Conservation (phyloP, 2,888 invertebrate species). For the Polia nebulosa region DNA sequence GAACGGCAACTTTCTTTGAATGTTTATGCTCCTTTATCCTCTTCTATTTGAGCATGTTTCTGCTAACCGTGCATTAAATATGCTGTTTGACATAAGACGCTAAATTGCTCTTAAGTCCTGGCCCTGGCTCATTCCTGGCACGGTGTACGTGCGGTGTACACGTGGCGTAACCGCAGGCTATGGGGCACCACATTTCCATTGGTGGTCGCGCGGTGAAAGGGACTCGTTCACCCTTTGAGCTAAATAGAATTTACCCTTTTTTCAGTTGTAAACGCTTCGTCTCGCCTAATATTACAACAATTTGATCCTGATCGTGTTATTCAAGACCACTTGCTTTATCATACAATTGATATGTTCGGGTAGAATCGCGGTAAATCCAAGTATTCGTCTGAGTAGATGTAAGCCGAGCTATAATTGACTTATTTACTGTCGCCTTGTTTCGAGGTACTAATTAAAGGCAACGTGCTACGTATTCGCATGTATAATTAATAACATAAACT, state of each 20-base stretch:
- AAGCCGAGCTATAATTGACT: slow-evolving; percentile 39
- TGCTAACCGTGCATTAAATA: slow-evolving; percentile 55
- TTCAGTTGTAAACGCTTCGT: slow-evolving; percentile 10
- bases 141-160: slow-evolving; percentile 32
- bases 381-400: slow-evolving; percentile 25
- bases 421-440: slow-evolving; percentile 27
- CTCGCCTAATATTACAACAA: slow-evolving; percentile 22
- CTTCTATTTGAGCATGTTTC: slow-evolving; percentile 47
- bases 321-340: slow-evolving; percentile 32
- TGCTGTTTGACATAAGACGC: slow-evolving; percentile 61
- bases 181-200: slow-evolving; percentile 57
- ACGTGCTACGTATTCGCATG: slow-evolving; percentile 17
- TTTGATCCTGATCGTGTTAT: slow-evolving; percentile 26
- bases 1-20: slow-evolving; percentile 41
- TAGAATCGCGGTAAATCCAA: slow-evolving; percentile 35
- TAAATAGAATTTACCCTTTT: slow-evolving; percentile 41
- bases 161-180: slow-evolving; percentile 53
- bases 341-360: slow-evolving; percentile 29
- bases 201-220: slow-evolving; percentile 20
- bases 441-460: slow-evolving; percentile 15
- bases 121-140: slow-evolving; percentile 54
- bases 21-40: slow-evolving; percentile 41
- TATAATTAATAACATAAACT: slow-evolving; percentile 19
- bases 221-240: slow-evolving; percentile 31
- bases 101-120: slow-evolving; percentile 51